Conservation (phyloP, 2,113 vertebrate species). For the Cinclus cinclus region DNA sequence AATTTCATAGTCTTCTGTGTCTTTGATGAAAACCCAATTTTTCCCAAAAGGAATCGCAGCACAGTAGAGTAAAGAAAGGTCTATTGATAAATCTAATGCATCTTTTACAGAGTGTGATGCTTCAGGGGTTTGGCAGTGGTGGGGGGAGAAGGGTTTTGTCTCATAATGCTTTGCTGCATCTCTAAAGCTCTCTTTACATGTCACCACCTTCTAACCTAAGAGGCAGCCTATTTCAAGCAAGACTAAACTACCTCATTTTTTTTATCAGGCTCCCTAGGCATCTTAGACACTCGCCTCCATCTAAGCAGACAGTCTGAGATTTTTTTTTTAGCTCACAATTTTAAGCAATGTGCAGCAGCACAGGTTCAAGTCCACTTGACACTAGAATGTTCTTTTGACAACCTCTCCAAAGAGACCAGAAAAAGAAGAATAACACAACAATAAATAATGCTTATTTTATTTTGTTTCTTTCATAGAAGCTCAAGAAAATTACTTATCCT, state of each 20-base stretch:
- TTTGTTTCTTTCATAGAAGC: background rate
- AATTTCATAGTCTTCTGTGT: constrained; percentile 52
- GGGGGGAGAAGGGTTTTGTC: background rate
- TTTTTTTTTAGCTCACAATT: background rate
- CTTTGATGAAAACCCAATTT: constrained; percentile 60
- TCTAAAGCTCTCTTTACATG: constrained; percentile 2
- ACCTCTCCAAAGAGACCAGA: background rate
- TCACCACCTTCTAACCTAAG: constrained; percentile 20
- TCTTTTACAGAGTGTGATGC: constrained; percentile 24
- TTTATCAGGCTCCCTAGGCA: background rate
- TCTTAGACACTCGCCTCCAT: background rate
- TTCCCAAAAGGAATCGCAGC: constrained; percentile 49
- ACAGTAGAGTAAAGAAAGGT: constrained; percentile 47
- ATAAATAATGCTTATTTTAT: background rate
- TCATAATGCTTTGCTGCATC: background rate
- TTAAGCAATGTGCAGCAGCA: background rate
- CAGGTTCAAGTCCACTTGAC: background rate
- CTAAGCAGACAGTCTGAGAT: background rate
- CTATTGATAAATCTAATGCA: constrained; percentile 51
- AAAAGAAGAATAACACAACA: background rate
- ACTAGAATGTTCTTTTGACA: background rate
- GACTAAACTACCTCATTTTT: background rate
- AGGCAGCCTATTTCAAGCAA: background rate
- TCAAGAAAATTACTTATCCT: background rate
- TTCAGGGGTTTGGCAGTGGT: background rate